Percentiles rank a stretch among this genome's conserved stretches.
phyloP scores from a whole-genome alignment of 1,140 invertebrate species.

The Paracyclopina nana region DNA sequence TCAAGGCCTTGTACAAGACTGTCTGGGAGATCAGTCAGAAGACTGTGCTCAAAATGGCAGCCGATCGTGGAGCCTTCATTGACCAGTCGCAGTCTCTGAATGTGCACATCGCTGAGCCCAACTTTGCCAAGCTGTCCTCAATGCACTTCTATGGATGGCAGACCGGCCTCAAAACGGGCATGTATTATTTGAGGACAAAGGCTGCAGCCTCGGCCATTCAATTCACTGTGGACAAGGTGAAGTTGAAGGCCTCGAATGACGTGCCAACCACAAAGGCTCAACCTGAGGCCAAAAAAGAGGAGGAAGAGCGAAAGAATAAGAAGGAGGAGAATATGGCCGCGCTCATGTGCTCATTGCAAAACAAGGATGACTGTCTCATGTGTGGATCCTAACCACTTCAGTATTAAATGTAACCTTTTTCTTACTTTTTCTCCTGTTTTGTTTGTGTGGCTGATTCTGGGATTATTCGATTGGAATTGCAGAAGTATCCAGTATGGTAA shows the following conservation, averaged over 20 bases:
- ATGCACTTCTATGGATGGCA: conserved; percentile 96
- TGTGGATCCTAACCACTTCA: conserved; percentile 28
- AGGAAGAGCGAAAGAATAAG: conserved; percentile 21
- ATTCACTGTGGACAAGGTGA: conserved; percentile 88
- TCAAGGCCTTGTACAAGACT: conserved; percentile 87
- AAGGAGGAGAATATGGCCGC: conserved; percentile 44
- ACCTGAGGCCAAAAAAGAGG: no score
- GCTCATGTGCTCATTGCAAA: conserved; percentile 65
- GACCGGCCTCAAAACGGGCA: conserved; percentile 87
- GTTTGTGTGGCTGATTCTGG: no score
- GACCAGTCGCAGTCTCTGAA: conserved; percentile 97
- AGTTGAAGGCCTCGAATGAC: conserved; percentile 31
- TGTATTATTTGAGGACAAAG: conserved; percentile 95
- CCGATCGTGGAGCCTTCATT: conserved; percentile 90
- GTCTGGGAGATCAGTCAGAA: conserved; percentile 98
- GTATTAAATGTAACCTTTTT: no score
- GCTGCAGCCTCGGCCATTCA: conserved; percentile 89
- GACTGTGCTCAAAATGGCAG: conserved; percentile 85
- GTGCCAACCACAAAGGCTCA: no score
- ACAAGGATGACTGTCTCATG: conserved; percentile 71
- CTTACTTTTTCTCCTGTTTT: no score
- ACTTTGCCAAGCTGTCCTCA: conserved; percentile 77
- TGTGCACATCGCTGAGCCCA: conserved; percentile 84
- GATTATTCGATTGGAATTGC: no score
- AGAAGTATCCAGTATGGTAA: no score